Evolutionary conservation across 2,888 invertebrate genomes (phyloP), one percentile per base, ranked within the genome.

Genomic region (Pristionchus mayeri): DNA sequence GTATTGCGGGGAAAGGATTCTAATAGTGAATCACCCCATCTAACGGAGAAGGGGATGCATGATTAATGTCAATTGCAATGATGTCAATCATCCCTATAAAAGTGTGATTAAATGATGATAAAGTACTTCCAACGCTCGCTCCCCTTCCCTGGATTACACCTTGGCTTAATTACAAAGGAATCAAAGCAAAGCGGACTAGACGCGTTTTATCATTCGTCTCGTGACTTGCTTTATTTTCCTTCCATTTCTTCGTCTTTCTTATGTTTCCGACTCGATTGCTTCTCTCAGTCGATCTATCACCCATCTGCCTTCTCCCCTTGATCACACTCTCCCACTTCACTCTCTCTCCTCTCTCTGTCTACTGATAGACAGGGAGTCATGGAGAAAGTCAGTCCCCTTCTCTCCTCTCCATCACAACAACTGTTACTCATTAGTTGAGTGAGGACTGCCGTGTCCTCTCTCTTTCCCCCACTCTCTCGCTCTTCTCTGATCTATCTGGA

Each of bases 191-290:
- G n/a, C n/a, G n/a, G 54, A 54, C 54, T 54, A 57, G 57, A 57
- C 60, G 9, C 60, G 16, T 13, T 60, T 60, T 24, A 60, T 60
- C 30, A 4, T 30, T 57, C 24, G 6, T 24, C 24, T 57, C 57
- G 60, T 60, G 27, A 60, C 67, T 40, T 67, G n/a, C 67, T 67
- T 4, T 54, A 16, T 54, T 21, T 54, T 54, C 11, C 21, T 21
- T 21, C n/a, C 37, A 7, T 37, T 37, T 34, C 37, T 67, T 67
- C 37, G 21, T 30, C 67, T 16, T 67, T 67, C 67, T 67, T 67
- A 67, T 37, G 67, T 30, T 67, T 67, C 67, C 67, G 67, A 67
- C 16, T 67, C 60, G 60, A 30, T 30, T 63, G 27, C 60, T 11
- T n/a, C 30, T 63, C 60, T 9, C 9, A n/a, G n/a, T 67, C 67